These are phyloP conservation scores for Microtus californicus DNA, from an alignment of 2,797 vertebrate genomes.

Conservation along the genomic window DNA sequence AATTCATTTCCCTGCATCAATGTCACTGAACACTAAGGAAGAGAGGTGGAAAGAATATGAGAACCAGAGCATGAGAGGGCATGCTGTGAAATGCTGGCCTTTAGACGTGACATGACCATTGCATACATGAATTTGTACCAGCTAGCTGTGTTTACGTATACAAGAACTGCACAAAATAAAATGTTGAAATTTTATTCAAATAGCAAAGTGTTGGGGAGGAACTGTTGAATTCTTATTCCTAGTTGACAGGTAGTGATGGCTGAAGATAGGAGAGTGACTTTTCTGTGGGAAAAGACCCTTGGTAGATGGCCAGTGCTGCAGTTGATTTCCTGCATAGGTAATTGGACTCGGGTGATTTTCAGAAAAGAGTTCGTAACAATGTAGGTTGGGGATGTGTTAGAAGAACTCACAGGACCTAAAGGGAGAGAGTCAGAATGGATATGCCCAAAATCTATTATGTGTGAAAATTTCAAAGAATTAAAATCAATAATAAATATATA, in stretches of 20 bases:
- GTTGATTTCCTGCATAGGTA: not conserved
- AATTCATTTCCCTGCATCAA: accelerated
- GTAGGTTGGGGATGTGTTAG: too few relatives aligned
- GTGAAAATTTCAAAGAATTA: not conserved
- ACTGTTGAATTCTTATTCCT: too few relatives aligned
- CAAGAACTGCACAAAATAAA: not conserved
- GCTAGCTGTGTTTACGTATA: not conserved
- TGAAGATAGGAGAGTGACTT: too few relatives aligned
- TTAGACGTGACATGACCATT: too few relatives aligned
- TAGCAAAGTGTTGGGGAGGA: not conserved
- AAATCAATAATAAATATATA: not conserved
- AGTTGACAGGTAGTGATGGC: not conserved
- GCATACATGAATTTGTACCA: too few relatives aligned
- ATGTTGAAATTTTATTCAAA: too few relatives aligned
- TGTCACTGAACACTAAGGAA: not conserved
- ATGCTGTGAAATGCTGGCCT: too few relatives aligned
- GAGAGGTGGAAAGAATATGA: not conserved
- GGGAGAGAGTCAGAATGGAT: not conserved
- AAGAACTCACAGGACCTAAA: not conserved
- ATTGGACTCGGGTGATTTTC: not conserved
- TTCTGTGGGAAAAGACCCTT: not conserved
- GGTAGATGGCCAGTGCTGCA: too few relatives aligned
- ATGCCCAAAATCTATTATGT: not conserved
- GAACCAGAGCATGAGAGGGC: not conserved
- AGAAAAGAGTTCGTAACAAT: not conserved